Evolutionary conservation across 2,797 vertebrate genomes (phyloP).

Genomic region (Cirrhinus molitorella): DNA sequence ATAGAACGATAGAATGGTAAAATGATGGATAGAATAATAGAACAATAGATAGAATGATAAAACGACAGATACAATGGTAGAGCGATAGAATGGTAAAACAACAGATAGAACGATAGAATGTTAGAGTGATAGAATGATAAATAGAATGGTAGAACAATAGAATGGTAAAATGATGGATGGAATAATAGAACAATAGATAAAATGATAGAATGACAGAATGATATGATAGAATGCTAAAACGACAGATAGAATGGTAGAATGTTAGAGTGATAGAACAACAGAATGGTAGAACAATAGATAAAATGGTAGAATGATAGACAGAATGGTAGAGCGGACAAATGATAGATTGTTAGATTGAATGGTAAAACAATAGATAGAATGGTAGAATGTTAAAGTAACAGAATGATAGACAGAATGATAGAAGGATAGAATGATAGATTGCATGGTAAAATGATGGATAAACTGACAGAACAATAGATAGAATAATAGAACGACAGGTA

Average conservation of each 20-base stretch:
- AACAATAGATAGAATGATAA: fast-evolving
- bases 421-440: background rate
- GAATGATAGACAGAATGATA: background rate
- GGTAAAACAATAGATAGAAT: background rate
- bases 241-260: background rate
- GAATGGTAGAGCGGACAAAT: background rate
- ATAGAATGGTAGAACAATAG: background rate
- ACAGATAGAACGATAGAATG: fast-evolving
- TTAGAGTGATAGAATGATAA: background rate
- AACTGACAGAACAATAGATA: background rate
- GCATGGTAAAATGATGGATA: background rate
- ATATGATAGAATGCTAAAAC: too few relatives aligned
- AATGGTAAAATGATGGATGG: background rate
- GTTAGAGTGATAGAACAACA: background rate
- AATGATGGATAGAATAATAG: fast-evolving
- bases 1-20: fast-evolving
- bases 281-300: background rate
- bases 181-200: too few relatives aligned
- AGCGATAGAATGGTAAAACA: background rate
- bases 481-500: background rate
- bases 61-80: fast-evolving
- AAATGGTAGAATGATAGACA: background rate
- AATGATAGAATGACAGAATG: background rate
- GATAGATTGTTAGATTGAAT: too few relatives aligned
- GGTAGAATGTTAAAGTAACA: too few relatives aligned